A percentile compares a stretch with the other conserved stretches of the same genome.
Evolutionary conservation across 2,888 invertebrate genomes (phyloP).

Genomic region (Xestia xanthographa): DNA sequence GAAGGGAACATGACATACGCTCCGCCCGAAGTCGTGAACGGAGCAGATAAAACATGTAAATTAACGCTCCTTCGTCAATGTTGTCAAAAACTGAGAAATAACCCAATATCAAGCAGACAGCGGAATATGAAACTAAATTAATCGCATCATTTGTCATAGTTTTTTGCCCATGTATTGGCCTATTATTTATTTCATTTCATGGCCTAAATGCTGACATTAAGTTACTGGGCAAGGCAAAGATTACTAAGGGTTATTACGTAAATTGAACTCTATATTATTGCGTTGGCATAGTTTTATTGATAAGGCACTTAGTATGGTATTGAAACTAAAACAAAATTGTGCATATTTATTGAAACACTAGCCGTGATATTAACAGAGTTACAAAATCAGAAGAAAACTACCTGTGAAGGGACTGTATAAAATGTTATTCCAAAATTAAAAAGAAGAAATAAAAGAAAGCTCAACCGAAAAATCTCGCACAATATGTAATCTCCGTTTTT

Average conservation of each 20-base stretch:
- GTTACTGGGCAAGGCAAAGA: background rate
- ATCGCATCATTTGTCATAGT: background rate
- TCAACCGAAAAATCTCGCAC: no score
- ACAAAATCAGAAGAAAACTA: no score
- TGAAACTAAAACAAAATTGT: background rate
- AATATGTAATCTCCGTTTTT: no score
- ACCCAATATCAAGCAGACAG: background rate
- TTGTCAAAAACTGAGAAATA: background rate
- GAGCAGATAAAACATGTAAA: background rate
- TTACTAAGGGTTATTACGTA: background rate
- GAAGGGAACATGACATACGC: background rate
- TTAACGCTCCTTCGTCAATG: background rate
- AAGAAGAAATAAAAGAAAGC: no score
- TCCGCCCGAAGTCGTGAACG: background rate
- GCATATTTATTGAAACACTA: no score
- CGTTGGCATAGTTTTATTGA: background rate
- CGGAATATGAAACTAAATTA: background rate
- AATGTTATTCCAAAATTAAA: background rate
- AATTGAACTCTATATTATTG: background rate
- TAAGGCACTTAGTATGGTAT: background rate
- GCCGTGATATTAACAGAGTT: no score
- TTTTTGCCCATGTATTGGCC: background rate
- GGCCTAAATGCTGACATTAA: background rate
- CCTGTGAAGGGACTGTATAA: no score
- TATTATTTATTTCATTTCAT: slow-evolving; percentile 1